Conservation (phyloP, 2,113 vertebrate genomes). For the Cynopterus brachyotis region DNA sequence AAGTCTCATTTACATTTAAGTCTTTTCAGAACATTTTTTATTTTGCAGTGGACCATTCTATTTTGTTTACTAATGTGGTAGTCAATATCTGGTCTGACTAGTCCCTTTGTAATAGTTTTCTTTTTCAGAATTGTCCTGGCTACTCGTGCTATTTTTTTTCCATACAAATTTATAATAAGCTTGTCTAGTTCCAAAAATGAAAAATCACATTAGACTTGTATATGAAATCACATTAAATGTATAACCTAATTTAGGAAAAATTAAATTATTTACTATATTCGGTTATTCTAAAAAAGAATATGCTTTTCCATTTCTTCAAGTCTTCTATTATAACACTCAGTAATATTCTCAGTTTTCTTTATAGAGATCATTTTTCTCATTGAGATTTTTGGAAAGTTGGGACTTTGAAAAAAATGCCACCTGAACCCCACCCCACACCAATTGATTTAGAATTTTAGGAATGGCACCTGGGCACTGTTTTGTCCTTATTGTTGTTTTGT, state of each 20-base stretch:
- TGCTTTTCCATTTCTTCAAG: background rate
- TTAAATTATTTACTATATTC: background rate
- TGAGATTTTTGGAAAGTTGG: background rate
- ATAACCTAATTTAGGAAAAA: background rate
- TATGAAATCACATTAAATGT: background rate
- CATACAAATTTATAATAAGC: constrained; percentile 8
- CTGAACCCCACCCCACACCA: background rate
- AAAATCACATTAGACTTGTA: background rate
- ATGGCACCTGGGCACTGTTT: background rate
- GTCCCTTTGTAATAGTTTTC: background rate
- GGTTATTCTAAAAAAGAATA: background rate
- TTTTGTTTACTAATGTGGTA: background rate
- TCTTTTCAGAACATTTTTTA: background rate
- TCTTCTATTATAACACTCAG: background rate
- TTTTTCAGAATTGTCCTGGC: background rate
- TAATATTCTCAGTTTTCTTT: background rate
- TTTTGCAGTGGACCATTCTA: background rate
- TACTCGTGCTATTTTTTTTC: constrained; percentile 15
- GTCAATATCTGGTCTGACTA: background rate
- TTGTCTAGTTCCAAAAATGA: constrained; percentile 4
- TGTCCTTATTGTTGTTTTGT: background rate
- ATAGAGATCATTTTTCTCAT: background rate
- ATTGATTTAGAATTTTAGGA: background rate
- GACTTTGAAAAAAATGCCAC: background rate
- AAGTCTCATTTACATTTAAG: background rate